These are phyloP conservation scores for Zaprionus davidi DNA, from an alignment of 1,140 invertebrate species.

Conservation along the genomic window DNA sequence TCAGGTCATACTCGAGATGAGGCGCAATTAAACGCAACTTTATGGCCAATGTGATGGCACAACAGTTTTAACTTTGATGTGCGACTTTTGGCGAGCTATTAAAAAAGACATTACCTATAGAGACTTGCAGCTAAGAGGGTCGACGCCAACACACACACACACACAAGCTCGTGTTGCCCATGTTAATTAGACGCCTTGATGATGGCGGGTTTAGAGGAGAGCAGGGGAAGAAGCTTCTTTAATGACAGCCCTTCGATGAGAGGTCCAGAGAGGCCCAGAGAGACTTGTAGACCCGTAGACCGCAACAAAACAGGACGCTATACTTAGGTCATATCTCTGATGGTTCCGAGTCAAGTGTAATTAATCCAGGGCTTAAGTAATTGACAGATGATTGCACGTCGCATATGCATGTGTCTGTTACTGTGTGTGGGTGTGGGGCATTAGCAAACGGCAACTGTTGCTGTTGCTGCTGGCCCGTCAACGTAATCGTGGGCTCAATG, in stretches of 20 bases:
- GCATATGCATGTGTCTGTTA: constrained; percentile 49
- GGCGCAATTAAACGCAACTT: constrained; percentile 41
- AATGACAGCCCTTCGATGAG: constrained; percentile 69
- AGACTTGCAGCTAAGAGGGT: constrained; percentile 19
- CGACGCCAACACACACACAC: constrained; percentile 16
- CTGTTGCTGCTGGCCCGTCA: constrained; percentile 10
- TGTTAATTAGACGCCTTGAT: constrained; percentile 53
- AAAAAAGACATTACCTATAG: constrained; percentile 27
- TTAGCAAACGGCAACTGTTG: constrained; percentile 44
- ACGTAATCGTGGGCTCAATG: constrained; percentile 19
- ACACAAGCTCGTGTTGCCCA: constrained; percentile 18
- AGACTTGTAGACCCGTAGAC: not conserved
- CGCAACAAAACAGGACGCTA: constrained; percentile 22
- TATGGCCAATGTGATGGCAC: constrained; percentile 26
- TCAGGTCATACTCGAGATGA: constrained; percentile 7
- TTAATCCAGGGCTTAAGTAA: constrained; percentile 80
- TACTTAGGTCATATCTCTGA: constrained; percentile 54
- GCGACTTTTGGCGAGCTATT: constrained; percentile 26
- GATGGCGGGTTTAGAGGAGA: not conserved
- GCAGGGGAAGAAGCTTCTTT: constrained; percentile 16
- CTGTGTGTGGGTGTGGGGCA: not conserved
- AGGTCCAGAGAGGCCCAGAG: not conserved
- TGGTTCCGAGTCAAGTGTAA: constrained; percentile 66
- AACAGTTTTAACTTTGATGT: constrained; percentile 45
- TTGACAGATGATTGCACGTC: constrained; percentile 79